Base-by-base conservation (phyloP, 1,140 invertebrate genomes). In the Yoshiicerus persimilis region DNA sequence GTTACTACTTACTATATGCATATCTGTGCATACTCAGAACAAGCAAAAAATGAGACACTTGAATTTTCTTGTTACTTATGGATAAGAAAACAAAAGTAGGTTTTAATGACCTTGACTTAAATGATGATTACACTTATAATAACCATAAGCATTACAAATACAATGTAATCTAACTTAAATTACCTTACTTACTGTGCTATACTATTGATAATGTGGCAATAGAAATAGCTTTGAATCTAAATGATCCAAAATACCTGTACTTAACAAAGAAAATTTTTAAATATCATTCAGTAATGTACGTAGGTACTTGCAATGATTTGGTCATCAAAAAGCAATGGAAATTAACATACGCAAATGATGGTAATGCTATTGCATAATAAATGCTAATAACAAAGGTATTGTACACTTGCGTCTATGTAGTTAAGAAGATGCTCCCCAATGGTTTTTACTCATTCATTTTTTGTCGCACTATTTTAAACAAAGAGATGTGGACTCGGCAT, bases 1-100 rank as follows among this genome's bases (percentile, higher is more conserved):
- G 70, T 13, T n/a, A n/a, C n/a, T n/a, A n/a, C n/a, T n/a, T n/a
- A n/a, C n/a, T n/a, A n/a, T n/a, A n/a, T n/a, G n/a, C n/a, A n/a
- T n/a, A n/a, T n/a, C n/a, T n/a, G n/a, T n/a, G 1, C 25, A 32
- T 27, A 36, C 30, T 10, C 23, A 66, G 34, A 80, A n/a, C 4
- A 4, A n/a, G 75, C 75, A 80, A 80, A 80, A 80, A 80, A 80
- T 80, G 32, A 34, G 75, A 80, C 66, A 70, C 75, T 80, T 80
- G 75, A 36, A 34, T 80, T 80, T 30, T 32, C n/a, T 80, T 36
- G 32, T 36, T 80, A 36, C 32, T 34, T 36, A 80, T 80, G 32
- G n/a, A 9, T 23, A n/a, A 36, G 75, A 36, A 80, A 80, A 36
- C 75, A 80, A 36, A 80, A 34, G 75, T 34, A 80, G 75, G 32